phyloP scores from a whole-genome alignment of 2,113 vertebrate species.

The Gallinago media region DNA sequence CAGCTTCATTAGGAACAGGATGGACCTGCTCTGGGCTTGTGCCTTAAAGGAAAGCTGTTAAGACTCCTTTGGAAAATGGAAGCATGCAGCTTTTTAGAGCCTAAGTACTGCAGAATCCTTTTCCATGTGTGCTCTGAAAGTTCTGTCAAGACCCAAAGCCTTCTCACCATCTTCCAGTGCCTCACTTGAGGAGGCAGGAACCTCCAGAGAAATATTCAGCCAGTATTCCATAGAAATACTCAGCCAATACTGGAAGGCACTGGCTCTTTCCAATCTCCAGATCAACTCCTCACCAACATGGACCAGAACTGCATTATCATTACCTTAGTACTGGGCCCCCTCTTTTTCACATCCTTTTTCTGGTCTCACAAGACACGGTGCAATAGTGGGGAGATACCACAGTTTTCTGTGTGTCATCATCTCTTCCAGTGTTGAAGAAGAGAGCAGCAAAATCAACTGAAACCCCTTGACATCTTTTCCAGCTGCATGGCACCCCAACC shows the following conservation, averaged over 20 bases:
- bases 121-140: neutral
- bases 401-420: neutral
- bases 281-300: neutral
- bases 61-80: neutral
- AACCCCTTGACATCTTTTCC: neutral
- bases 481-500: neutral
- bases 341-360: neutral
- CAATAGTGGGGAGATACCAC: neutral
- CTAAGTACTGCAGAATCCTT: neutral
- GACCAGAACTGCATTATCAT: neutral
- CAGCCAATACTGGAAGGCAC: neutral
- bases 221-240: neutral
- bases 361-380: neutral
- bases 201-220: neutral
- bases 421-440: neutral
- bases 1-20: neutral
- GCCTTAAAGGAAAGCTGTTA: neutral
- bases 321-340: neutral
- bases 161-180: neutral
- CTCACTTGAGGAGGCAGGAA: neutral
- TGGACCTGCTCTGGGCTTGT: neutral
- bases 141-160: neutral
- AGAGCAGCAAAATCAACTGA: neutral
- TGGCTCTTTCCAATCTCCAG: neutral
- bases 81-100: neutral